Base-by-base conservation (phyloP, 2,113 vertebrate species). In the Hippocampus barbouri region DNA sequence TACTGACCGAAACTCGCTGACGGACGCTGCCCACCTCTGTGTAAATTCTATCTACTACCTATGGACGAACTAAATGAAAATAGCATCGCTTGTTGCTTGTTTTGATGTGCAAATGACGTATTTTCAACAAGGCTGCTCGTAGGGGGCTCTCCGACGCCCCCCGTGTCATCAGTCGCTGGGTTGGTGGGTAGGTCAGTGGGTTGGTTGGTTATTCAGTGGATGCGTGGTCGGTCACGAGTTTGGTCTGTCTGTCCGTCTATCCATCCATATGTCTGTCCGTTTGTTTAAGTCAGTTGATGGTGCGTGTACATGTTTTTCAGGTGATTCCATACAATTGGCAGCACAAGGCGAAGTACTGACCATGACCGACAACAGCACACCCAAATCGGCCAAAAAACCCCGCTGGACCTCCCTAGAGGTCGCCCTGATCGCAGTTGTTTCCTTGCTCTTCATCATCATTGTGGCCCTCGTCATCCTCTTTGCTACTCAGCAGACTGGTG, bases 261-360 rank as follows among this genome's bases (percentile, higher is more conserved):
- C 18, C 60, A 8, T 53, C 30, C 3, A 8, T 72, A 14, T 61
- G 12, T 54, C 34, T 2, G n/a, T 70, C 40, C 34, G 27, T 23
- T 9, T 40, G 34, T 69, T 15, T 1, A 27, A 59, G 23, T 59
- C 56, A 59, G n/a, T 59, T 61, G 15, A 54, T 54, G 8, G 2
- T 61, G 7, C 65, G 41, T 7, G 14, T 6, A 21, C 34, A 1
- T 68, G 4, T 18, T 69, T 18, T 56, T 1, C 62, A 75, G 96
- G 95, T 93, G 88, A 82, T 89, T 94, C 92, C 92, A 93, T 92
- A 94, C 95, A 95, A 94, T 91, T 82, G 89, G 89, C 76, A 88
- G 92, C 94, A 43, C 96, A 97, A 94, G 94, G 93, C 92, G 93
- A 93, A 93, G 93, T 93, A 87, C 94, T 93, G 91, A 95, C 90